These are phyloP conservation scores for Balaeniceps rex DNA, from an alignment of 2,113 vertebrate genomes.

Conservation along the genomic window DNA sequence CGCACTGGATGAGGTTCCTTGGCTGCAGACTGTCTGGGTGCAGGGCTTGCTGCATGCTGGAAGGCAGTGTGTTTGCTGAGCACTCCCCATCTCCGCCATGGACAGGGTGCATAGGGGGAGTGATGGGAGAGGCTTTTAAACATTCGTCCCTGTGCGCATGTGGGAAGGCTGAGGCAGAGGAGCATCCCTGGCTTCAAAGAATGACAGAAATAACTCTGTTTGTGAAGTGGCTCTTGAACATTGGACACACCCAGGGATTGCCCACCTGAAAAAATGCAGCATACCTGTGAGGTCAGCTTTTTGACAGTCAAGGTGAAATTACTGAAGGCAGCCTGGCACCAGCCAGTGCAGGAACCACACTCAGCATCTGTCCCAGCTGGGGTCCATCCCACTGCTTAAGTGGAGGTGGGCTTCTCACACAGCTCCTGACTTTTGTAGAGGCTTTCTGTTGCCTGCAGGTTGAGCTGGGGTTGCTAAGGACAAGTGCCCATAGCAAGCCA, in stretches of 20 bases:
- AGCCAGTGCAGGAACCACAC: background rate
- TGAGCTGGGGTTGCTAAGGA: background rate
- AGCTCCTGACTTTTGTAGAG: background rate
- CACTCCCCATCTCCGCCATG: background rate
- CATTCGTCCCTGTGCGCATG: fast-evolving
- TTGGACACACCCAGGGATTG: too few species aligned
- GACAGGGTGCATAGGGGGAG: fast-evolving
- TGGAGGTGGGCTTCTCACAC: background rate
- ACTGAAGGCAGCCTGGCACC: background rate
- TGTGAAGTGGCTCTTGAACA: background rate
- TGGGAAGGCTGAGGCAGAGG: background rate
- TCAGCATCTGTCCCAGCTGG: background rate
- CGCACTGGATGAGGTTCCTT: background rate
- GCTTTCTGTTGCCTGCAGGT: background rate
- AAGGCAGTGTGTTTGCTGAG: background rate
- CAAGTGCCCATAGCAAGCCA: background rate
- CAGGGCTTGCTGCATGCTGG: background rate
- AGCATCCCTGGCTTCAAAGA: background rate
- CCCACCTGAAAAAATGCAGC: background rate
- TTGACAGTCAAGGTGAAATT: background rate
- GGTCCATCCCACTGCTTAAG: background rate
- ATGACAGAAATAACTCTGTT: background rate
- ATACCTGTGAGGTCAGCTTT: too few species aligned
- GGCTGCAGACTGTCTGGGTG: background rate
- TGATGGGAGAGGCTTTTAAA: background rate